These are phyloP conservation scores for Sternotherus odoratus DNA, from an alignment of 2,797 vertebrate species.

Conservation along the genomic window DNA sequence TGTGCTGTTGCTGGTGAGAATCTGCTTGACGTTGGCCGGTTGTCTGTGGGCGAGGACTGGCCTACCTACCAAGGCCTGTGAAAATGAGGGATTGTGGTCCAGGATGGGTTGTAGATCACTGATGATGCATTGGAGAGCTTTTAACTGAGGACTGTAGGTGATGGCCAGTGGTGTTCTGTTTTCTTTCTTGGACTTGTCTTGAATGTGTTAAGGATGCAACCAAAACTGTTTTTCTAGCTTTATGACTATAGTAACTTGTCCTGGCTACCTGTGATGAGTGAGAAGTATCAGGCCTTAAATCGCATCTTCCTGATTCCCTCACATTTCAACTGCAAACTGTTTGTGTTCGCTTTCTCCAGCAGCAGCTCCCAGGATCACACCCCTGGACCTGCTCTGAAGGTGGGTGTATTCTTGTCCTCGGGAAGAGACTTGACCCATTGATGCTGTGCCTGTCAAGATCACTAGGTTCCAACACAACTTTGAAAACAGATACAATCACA, in stretches of 20 bases:
- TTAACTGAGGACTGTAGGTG: too few relatives aligned
- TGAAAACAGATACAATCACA: neutral
- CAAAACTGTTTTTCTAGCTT: neutral
- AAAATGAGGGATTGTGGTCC: too few relatives aligned
- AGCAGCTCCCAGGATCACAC: neutral
- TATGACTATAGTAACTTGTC: neutral
- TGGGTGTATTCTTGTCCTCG: neutral
- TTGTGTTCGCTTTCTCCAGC: neutral
- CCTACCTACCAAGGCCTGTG: too few relatives aligned
- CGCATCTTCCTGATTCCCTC: neutral
- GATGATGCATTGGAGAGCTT: too few relatives aligned
- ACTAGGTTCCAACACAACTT: neutral
- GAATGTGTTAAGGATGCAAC: fast-evolving
- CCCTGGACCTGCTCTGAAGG: neutral
- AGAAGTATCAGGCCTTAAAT: neutral
- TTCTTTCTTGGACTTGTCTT: too few relatives aligned
- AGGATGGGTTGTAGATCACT: too few relatives aligned
- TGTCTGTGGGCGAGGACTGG: too few relatives aligned
- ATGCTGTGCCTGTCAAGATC: neutral
- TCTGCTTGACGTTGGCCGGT: too few relatives aligned
- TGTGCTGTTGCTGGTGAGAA: too few relatives aligned
- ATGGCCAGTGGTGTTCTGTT: too few relatives aligned
- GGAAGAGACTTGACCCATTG: neutral
- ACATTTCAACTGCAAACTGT: neutral
- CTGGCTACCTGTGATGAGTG: neutral